These are phyloP conservation scores for Symphodus melops DNA, from an alignment of 2,113 vertebrate genomes.

Conservation along the genomic window DNA sequence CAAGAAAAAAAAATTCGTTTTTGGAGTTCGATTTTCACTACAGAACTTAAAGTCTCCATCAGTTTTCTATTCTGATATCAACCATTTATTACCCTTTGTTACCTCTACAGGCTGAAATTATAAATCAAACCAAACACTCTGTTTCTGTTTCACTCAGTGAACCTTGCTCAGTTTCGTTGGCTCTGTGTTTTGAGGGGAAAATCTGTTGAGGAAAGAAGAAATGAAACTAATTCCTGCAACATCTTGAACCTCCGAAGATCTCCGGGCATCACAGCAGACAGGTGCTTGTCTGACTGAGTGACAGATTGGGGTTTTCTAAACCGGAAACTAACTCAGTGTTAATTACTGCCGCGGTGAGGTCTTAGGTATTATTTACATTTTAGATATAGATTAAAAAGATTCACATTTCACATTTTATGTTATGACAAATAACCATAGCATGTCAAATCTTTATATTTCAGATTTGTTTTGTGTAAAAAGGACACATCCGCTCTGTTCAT, in stretches of 20 bases:
- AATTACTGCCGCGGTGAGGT: background rate
- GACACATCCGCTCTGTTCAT: slow-evolving; percentile 32
- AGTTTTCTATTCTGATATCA: too few relatives aligned
- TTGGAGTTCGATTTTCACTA: background rate
- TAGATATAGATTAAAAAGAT: background rate
- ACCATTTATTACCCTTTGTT: too few relatives aligned
- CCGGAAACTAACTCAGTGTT: slow-evolving; percentile 20
- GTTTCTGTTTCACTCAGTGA: background rate
- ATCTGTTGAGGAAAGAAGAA: slow-evolving; percentile 42
- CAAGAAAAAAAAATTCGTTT: background rate
- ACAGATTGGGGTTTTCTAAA: background rate
- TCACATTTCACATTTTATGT: background rate
- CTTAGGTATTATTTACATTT: background rate
- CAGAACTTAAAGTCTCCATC: too few relatives aligned
- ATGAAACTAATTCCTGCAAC: slow-evolving; percentile 26
- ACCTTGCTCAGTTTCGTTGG: slow-evolving; percentile 2
- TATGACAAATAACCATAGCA: background rate
- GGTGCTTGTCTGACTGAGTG: background rate
- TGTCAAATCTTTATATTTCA: background rate
- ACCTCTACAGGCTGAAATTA: background rate
- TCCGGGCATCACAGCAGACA: slow-evolving; percentile 38
- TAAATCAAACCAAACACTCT: background rate
- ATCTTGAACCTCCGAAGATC: slow-evolving; percentile 41
- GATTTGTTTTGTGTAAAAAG: slow-evolving; percentile 3
- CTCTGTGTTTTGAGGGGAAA: slow-evolving; percentile 18